Base-by-base conservation (phyloP, 2,113 vertebrate species). In the Fregata magnificens region DNA sequence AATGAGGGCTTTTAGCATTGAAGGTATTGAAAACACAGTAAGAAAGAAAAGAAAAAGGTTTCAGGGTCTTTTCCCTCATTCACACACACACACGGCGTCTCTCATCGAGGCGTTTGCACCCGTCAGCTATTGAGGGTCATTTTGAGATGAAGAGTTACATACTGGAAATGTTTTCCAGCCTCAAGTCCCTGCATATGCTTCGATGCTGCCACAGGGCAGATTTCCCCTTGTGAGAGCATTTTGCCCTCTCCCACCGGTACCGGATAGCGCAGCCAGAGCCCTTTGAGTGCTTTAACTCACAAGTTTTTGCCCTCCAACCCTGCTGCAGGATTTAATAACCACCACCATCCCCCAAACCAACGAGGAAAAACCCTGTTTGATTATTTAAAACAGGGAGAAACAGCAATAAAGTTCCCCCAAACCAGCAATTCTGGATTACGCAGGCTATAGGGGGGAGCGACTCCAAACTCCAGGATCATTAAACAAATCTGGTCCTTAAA, bases 101-200 rank as follows among this genome's bases (percentile, higher is more conserved):
- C 66, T 26, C 82, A 1, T 3, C 0, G 0, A 34, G 36, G 42
- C 0, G 0, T 34, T 36, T 4, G 29, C 28, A 12, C 67, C 45
- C 6, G 0, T 10, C 67, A 24, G 58, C 72, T 26, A 8, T 2
- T 0, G 7, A 31, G 59, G 69, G 38, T 38, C 25, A 1, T 45
- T 66, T 20, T 0, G 47, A 26, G 86, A 58, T 38, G 59, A 40
- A 42, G 26, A 76, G 66, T 76, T 16, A 18, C 28, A 2, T 2
- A 2, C 25, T 82, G 85, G 62, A 77, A 44, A 18, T 5, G 47
- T 42, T 88, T 65, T 50, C 36, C 71, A 53, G 49, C 53, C 56
- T 8, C 0, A 2, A 71, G 22, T 17, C 36, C 49, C 82, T 56
- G 69, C 4, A 13, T 0, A 1, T 36, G 44, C 67, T 45, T 28